A percentile compares a stretch with the other conserved stretches of the same genome.
Evolutionary conservation across 2,113 vertebrate species (phyloP).

Genomic region (Malurus melanocephalus): DNA sequence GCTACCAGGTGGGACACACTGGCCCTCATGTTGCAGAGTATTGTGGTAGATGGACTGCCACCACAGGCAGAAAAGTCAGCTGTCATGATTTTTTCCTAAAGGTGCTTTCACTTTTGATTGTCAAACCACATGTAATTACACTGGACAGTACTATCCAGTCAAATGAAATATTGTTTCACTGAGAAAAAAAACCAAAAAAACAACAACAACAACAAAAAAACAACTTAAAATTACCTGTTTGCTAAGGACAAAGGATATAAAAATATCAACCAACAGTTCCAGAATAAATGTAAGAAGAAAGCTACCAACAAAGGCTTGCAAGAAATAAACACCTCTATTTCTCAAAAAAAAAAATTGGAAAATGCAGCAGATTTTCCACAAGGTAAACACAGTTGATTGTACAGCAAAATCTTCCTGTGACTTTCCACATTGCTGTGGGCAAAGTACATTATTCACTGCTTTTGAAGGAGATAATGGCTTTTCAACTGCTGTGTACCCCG

Average conservation of each 20-base stretch:
- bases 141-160: neutral
- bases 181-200: neutral
- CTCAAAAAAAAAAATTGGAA: neutral
- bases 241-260: neutral
- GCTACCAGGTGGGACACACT: rapidly evolving
- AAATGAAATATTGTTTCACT: neutral
- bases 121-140: neutral
- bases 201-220: no score
- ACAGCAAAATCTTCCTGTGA: neutral
- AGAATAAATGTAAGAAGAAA: neutral
- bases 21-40: neutral
- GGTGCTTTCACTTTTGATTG: neutral
- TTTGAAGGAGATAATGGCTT: slow-evolving; percentile 11
- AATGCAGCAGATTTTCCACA: neutral
- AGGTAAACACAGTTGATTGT: neutral
- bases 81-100: neutral
- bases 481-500: neutral
- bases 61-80: neutral
- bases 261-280: neutral
- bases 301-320: neutral
- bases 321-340: neutral
- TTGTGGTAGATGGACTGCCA: neutral
- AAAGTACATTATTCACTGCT: neutral
- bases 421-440: neutral
- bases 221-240: neutral